Percentiles rank a stretch among this genome's conserved stretches.
phyloP scores from a whole-genome alignment of 1,140 invertebrate genomes.

The Adelges cooleyi region DNA sequence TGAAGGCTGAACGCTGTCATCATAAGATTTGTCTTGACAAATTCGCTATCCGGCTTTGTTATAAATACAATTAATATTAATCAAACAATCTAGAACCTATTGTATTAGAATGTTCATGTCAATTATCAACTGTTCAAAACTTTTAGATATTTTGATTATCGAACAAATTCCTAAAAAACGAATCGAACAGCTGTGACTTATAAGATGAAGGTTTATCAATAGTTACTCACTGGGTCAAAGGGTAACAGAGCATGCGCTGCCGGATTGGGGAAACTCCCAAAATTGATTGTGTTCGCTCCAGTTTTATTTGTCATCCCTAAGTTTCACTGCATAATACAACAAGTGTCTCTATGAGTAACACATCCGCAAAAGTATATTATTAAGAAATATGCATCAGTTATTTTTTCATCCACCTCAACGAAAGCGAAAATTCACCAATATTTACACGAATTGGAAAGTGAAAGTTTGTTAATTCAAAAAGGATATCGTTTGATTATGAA shows the following conservation, averaged over 20 bases:
- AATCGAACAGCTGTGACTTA: too few species aligned
- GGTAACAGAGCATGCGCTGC: constrained; percentile 16
- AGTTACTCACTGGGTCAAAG: constrained; percentile 1
- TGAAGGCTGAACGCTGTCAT: too few species aligned
- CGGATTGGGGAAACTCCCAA: constrained; percentile 13
- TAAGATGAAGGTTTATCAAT: constrained; percentile 11
- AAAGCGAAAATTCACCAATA: not conserved
- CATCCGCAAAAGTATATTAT: not conserved
- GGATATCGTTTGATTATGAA: not conserved
- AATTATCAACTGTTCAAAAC: too few species aligned
- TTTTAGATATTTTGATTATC: too few species aligned
- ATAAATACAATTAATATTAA: too few species aligned
- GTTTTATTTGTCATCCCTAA: not conserved
- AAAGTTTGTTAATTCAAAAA: not conserved
- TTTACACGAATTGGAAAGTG: not conserved
- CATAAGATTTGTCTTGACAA: too few species aligned
- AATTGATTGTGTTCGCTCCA: constrained; percentile 16
- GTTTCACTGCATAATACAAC: not conserved
- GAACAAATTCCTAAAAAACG: too few species aligned
- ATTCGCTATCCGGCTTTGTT: too few species aligned
- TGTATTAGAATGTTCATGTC: too few species aligned
- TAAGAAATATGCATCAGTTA: constrained; percentile 12
- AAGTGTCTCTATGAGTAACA: constrained; percentile 6
- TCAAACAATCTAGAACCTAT: too few species aligned
- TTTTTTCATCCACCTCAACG: not conserved